Evolutionary conservation across 92 coral and sea anemone genomes (phyloP).

Genomic region (Epizoanthus stellaris): DNA sequence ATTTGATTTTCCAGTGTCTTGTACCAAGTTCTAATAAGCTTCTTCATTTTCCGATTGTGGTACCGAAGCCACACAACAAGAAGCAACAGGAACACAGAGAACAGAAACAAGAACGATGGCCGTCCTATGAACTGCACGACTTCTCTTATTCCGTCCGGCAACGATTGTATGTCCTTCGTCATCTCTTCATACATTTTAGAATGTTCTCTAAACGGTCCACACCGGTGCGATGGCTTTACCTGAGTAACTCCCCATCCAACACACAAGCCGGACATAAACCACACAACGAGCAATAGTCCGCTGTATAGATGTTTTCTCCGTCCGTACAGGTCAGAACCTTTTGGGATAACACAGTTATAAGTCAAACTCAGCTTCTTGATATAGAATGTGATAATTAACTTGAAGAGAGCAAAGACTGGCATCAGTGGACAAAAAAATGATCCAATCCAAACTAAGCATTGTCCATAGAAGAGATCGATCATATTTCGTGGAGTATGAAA

Average conservation of each 20-base stretch:
- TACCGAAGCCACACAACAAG: too few relatives aligned
- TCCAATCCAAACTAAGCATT: neutral
- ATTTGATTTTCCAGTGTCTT: too few relatives aligned
- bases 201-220: too few relatives aligned
- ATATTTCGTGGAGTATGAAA: neutral
- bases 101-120: too few relatives aligned
- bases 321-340: neutral
- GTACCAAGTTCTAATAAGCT: too few relatives aligned
- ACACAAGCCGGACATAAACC: neutral
- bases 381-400: neutral
- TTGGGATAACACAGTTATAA: neutral
- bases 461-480: neutral
- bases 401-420: neutral
- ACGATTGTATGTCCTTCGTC: too few relatives aligned
- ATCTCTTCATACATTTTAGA: too few relatives aligned
- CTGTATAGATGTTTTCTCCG: neutral
- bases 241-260: neutral
- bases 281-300: neutral
- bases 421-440: neutral
- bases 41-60: too few relatives aligned
- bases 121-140: too few relatives aligned
- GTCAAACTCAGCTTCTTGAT: neutral
- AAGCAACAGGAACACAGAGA: too few relatives aligned
- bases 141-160: too few relatives aligned
- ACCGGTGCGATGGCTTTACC: neutral